Evolutionary conservation across 2,113 vertebrate genomes (phyloP).

Genomic region (Prinia subflava): DNA sequence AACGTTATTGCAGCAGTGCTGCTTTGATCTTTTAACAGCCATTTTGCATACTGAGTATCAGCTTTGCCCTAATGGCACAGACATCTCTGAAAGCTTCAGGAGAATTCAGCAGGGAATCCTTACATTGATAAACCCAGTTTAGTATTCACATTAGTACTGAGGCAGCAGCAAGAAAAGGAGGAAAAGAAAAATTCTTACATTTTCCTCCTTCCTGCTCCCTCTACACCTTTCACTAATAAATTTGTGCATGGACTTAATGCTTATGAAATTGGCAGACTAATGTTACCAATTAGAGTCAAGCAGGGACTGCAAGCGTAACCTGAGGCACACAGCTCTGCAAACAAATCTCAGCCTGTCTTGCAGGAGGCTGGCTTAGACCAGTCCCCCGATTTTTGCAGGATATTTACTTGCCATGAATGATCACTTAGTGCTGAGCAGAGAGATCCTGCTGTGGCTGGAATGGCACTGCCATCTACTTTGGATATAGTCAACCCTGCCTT

Average conservation of each 20-base stretch:
- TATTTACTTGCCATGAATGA: constrained; percentile 1
- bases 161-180: not conserved
- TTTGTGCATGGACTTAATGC: constrained; percentile 28
- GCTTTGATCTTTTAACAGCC: constrained; percentile 68
- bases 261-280: constrained; percentile 51
- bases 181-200: constrained; percentile 6
- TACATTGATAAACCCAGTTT: constrained; percentile 49
- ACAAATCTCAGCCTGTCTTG: constrained; percentile 39
- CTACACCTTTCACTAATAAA: constrained; percentile 33
- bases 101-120: constrained; percentile 59
- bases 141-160: constrained; percentile 39
- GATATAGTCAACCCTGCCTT: not conserved
- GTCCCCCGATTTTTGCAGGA: constrained; percentile 7
- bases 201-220: constrained; percentile 30
- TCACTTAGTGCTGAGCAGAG: not conserved
- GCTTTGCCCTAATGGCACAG: constrained; percentile 58
- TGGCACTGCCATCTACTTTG: constrained; percentile 11
- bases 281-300: constrained; percentile 51
- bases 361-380: not conserved
- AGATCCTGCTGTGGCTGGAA: not conserved
- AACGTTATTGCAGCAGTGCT: constrained; percentile 39
- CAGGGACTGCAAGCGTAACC: constrained; percentile 21
- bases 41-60: constrained; percentile 63
- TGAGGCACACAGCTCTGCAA: constrained; percentile 22
- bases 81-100: constrained; percentile 45